Percentiles rank a stretch among this genome's conserved stretches.
These are phyloP conservation scores for Halocynthia roretzi DNA, from an alignment of 23 tunicate species.

Conservation along the genomic window DNA sequence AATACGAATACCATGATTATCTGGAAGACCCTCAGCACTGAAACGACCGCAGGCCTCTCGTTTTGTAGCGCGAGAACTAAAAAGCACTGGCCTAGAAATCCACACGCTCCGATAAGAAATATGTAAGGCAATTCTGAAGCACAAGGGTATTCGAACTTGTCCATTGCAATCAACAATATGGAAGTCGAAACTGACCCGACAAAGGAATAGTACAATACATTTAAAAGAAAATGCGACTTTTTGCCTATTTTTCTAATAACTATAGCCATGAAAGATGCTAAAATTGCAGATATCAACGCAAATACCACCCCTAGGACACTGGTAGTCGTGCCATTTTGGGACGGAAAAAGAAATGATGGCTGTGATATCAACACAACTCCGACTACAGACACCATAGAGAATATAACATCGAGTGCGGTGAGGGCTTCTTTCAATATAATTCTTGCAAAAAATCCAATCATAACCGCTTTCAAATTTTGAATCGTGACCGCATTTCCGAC, in stretches of 20 bases:
- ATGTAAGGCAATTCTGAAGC: slow-evolving; percentile 31
- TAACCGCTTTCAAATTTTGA: slow-evolving; percentile 28
- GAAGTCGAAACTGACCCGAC: slow-evolving; percentile 27
- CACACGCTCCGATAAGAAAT: slow-evolving; percentile 28
- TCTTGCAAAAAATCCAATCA: slow-evolving; percentile 26
- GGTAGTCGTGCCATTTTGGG: background rate
- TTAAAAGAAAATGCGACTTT: slow-evolving; percentile 23
- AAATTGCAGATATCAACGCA: slow-evolving; percentile 31
- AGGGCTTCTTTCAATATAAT: slow-evolving; percentile 37
- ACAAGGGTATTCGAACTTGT: slow-evolving; percentile 34
- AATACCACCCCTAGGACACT: slow-evolving; percentile 28
- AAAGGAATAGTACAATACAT: slow-evolving; percentile 42
- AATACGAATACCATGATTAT: slow-evolving; percentile 43
- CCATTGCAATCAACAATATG: slow-evolving; percentile 9
- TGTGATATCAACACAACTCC: slow-evolving; percentile 54
- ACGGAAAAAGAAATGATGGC: slow-evolving; percentile 55
- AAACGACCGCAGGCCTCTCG: slow-evolving; percentile 48
- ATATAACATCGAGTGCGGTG: slow-evolving; percentile 37
- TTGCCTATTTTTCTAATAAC: slow-evolving; percentile 40
- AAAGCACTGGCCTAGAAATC: slow-evolving; percentile 33
- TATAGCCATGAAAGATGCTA: slow-evolving; percentile 20
- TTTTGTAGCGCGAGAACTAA: slow-evolving; percentile 46
- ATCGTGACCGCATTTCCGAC: slow-evolving; percentile 57
- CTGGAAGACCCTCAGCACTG: slow-evolving; percentile 47
- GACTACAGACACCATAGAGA: slow-evolving; percentile 29